These are phyloP conservation scores for Coelinius sp. DNA, from an alignment of 2,888 invertebrate species.

Conservation along the genomic window DNA sequence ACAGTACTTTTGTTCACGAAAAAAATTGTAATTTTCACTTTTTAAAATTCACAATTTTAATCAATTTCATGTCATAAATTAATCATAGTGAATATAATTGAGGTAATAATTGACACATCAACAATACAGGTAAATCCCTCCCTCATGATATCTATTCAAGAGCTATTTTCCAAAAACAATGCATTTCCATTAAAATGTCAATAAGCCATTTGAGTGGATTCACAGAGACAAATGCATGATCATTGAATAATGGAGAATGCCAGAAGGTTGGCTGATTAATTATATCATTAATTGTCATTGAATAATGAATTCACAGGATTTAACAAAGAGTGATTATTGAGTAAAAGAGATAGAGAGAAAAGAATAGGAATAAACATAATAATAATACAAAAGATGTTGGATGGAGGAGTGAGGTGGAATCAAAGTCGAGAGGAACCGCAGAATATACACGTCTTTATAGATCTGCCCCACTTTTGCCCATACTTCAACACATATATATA, in stretches of 20 bases:
- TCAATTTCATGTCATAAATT: not conserved
- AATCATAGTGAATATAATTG: not conserved
- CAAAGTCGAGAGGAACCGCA: constrained; percentile 1
- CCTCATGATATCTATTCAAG: not conserved
- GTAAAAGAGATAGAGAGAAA: not conserved
- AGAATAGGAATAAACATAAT: not conserved
- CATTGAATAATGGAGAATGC: not conserved
- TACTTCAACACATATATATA: not conserved
- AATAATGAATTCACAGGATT: not conserved
- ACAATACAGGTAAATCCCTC: not conserved
- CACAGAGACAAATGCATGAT: not conserved
- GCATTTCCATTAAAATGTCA: not conserved
- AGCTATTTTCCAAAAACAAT: not conserved
- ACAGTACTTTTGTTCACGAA: too few species aligned
- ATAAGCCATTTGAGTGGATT: not conserved
- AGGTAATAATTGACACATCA: not conserved
- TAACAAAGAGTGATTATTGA: not conserved
- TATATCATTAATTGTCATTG: not conserved
- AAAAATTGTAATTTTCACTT: not conserved
- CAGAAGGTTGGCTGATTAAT: not conserved
- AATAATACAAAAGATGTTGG: not conserved
- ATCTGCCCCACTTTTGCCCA: constrained; percentile 10
- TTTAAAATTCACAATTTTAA: not conserved
- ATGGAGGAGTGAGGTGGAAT: not conserved
- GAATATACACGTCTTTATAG: not conserved